Base-by-base conservation (phyloP, 2,113 vertebrate genomes). In the Amphilophus citrinellus region DNA sequence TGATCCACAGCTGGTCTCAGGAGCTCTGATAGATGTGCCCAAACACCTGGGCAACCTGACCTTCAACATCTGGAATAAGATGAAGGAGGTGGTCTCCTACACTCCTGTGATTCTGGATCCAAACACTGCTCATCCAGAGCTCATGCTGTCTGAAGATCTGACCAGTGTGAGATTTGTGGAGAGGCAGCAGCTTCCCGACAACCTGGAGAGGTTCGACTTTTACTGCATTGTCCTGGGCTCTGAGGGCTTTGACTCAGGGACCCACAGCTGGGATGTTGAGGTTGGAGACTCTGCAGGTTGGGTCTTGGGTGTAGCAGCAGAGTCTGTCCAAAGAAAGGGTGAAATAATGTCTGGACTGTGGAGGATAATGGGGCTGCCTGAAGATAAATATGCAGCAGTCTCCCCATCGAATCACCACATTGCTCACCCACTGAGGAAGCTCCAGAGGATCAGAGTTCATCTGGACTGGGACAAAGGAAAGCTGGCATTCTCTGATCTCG, bases 61-160 rank as follows among this genome's bases (percentile, higher is more conserved):
- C 65, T 85, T 30, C 60, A 82, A 79, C 65, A 82, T 82, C 79
- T 87, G 82, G 82, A 53, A 37, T 0, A n/a, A 68, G 42, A 88
- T 88, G 82, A 84, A 60, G 18, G 59, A 5, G 0, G 7, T 63
- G 50, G 75, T 88, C 57, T 63, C 47, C 78, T 78, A 60, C 78
- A 63, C 18, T 39, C 68, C 77, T 35, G 68, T 86, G 68, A 22
- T 77, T 85, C 77, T 89, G 81, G 84, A 86, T 30, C 84, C 84
- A 32, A 86, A 81, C 73, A 42, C 84, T 3, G 79, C 79, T 30
- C 15, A 68, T 61, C 42, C 30, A 0, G 61, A 1, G 7, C 24
- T 86, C 18, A n/a, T 6, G 44, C 79, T 61, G 35, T 82, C 79
- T 20, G 75, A 57, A 10, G 32, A 82, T 73, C 65, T 89, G 78